Conservation (phyloP, 2,113 vertebrate genomes). For the Salminus brasiliensis region DNA sequence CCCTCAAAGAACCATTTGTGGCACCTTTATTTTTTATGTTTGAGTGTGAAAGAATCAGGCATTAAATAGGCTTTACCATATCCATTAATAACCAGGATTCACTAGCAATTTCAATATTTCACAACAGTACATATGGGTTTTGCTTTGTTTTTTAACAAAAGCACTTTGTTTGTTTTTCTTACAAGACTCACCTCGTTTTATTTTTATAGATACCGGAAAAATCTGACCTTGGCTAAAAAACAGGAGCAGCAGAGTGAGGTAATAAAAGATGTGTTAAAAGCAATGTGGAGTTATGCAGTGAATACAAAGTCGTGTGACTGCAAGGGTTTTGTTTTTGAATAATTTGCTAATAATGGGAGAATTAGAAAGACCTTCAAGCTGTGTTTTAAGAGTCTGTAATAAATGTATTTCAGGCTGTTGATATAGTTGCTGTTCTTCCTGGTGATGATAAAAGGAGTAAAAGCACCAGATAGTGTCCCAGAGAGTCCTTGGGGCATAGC, state of each 20-base stretch:
- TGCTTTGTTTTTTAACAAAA: neutral
- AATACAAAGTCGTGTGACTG: constrained; percentile 3
- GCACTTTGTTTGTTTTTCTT: neutral
- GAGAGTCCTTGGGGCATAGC: neutral
- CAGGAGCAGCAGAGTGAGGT: constrained; percentile 81
- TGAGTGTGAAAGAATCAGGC: no score
- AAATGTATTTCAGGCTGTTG: constrained; percentile 15
- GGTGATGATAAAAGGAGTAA: constrained; percentile 4
- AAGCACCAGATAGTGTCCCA: neutral
- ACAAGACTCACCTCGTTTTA: neutral
- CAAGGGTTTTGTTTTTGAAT: constrained; percentile 28
- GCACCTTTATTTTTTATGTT: no score
- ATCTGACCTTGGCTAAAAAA: constrained; percentile 85
- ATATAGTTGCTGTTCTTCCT: neutral
- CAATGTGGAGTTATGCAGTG: neutral
- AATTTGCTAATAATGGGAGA: constrained; percentile 37
- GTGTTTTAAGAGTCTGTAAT: constrained; percentile 37
- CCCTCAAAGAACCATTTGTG: no score
- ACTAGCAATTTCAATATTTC: neutral
- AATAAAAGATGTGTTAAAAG: constrained; percentile 40
- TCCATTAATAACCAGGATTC: no score
- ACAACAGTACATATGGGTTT: no score
- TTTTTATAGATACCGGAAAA: constrained; percentile 83
- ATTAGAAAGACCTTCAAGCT: constrained; percentile 39
- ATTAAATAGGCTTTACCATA: no score